phyloP scores from a whole-genome alignment of 2,113 vertebrate species.

The Deroptyus accipitrinus region DNA sequence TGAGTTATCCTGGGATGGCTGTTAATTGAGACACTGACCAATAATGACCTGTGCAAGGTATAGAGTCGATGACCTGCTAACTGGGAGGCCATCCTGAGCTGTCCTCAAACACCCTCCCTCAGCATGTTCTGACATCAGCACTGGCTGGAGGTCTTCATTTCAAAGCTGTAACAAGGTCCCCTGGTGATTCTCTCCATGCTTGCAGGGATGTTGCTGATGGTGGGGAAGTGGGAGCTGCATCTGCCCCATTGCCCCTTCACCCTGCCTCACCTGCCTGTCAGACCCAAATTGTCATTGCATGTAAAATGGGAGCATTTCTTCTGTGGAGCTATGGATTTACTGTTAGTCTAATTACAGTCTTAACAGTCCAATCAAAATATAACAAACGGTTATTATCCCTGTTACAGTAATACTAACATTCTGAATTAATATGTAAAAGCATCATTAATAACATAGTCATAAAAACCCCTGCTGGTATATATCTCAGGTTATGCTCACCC shows the following conservation, averaged over 20 bases:
- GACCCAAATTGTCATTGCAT: not conserved
- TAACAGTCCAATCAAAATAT: not conserved
- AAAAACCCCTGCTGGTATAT: not conserved
- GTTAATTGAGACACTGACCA: not conserved
- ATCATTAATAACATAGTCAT: not conserved
- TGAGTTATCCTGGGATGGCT: not conserved
- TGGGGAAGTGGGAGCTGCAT: not conserved
- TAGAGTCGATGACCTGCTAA: not conserved
- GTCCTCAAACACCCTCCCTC: not conserved
- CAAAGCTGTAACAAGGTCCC: not conserved
- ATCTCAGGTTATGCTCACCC: not conserved
- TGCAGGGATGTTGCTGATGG: rapidly evolving
- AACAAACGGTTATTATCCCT: conserved; percentile 1
- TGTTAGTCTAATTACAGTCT: not conserved
- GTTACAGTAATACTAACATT: not conserved
- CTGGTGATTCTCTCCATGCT: not conserved
- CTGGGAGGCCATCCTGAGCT: not conserved
- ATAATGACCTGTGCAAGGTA: not conserved
- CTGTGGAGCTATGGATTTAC: not conserved
- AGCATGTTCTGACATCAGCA: rapidly evolving
- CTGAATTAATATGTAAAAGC: not conserved
- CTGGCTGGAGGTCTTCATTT: not conserved
- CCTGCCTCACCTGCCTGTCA: not conserved
- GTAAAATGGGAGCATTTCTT: not conserved
- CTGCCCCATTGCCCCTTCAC: not conserved